A percentile compares a stretch with the other conserved stretches of the same genome.
Conservation (phyloP, 2,113 vertebrate genomes). For the Holacanthus passer region DNA sequence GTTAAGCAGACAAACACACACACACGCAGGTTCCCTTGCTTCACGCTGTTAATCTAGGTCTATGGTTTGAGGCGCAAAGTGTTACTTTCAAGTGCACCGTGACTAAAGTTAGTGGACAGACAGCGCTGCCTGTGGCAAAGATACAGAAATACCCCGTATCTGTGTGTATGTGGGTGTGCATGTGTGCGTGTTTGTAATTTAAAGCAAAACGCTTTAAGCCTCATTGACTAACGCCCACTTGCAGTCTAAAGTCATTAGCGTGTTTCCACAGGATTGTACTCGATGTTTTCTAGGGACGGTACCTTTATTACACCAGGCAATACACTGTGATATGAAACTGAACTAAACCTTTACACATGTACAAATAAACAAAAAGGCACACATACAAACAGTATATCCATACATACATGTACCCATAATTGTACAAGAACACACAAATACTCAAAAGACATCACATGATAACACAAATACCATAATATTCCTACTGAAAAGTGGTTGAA, state of each 20-base stretch:
- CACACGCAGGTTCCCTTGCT: constrained; percentile 38
- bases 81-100: constrained; percentile 76
- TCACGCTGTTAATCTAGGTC: constrained; percentile 70
- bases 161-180: constrained; percentile 17
- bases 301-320: constrained; percentile 12
- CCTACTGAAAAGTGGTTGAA: too few relatives aligned
- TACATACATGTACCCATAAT: not conserved
- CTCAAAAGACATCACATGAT: not conserved
- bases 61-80: constrained; percentile 72
- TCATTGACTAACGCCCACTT: constrained; percentile 62
- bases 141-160: constrained; percentile 57
- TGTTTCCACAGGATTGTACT: constrained; percentile 45
- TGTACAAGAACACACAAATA: not conserved
- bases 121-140: constrained; percentile 60
- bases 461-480: not conserved
- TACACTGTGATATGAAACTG: not conserved
- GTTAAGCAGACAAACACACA: constrained; percentile 42
- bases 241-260: constrained; percentile 61
- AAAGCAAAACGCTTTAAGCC: constrained; percentile 64
- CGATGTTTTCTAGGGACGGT: constrained; percentile 43
- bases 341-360: constrained; percentile 5
- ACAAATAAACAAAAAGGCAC: not conserved
- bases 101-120: constrained; percentile 78
- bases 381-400: not conserved
- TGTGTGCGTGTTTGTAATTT: constrained; percentile 45